These are phyloP conservation scores for Spodoptera litura DNA, from an alignment of 1,140 invertebrate species.

Conservation along the genomic window DNA sequence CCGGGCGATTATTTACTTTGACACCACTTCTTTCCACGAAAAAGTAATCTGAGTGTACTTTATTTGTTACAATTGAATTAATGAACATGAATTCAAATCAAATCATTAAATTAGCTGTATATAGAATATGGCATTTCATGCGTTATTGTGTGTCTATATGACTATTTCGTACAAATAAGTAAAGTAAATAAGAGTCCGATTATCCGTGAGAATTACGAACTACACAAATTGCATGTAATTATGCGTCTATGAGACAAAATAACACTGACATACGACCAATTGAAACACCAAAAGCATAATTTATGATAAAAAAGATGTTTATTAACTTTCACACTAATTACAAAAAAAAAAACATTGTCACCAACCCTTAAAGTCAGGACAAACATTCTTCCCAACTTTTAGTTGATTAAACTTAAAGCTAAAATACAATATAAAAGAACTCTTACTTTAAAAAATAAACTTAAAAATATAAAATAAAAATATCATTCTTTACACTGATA, in stretches of 20 bases:
- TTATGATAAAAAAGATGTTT: conserved; percentile 19
- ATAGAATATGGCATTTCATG: too few relatives aligned
- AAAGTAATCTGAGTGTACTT: too few relatives aligned
- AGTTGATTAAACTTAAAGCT: conserved; percentile 31
- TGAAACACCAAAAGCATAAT: conserved; percentile 10
- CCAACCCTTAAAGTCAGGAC: conserved; percentile 16
- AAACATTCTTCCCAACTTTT: conserved; percentile 19
- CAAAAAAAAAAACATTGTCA: conserved; percentile 29
- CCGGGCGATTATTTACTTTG: too few relatives aligned
- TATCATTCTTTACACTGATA: conserved; percentile 29
- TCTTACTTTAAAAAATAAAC: conserved; percentile 28
- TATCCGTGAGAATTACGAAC: too few relatives aligned
- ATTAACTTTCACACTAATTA: conserved; percentile 38
- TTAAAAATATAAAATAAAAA: conserved; percentile 33
- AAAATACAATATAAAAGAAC: conserved; percentile 33
- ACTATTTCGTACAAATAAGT: too few relatives aligned
- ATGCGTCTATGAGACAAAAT: background rate
- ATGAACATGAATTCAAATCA: too few relatives aligned
- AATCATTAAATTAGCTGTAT: too few relatives aligned
- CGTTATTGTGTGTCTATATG: too few relatives aligned
- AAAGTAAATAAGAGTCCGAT: too few relatives aligned
- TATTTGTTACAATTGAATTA: too few relatives aligned
- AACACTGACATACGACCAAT: conserved; percentile 4
- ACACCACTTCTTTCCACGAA: too few relatives aligned
- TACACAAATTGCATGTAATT: too few relatives aligned